Evolutionary conservation across 37 sponge, comb jelly and placozoan genomes (phyloP).

Genomic region (Bolinopsis microptera): DNA sequence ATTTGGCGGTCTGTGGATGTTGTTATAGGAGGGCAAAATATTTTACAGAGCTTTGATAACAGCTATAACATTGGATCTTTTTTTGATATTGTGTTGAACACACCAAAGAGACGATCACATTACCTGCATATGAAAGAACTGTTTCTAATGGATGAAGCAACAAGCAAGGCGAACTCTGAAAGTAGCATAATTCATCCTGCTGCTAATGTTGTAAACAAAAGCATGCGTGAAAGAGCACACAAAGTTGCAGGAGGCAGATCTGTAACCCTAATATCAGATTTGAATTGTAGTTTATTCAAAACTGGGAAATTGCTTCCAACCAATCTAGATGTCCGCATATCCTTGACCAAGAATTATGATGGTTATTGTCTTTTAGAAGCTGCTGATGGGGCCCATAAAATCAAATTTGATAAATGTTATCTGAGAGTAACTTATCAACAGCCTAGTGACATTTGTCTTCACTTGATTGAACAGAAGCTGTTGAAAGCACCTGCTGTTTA

Average conservation of each 20-base stretch:
- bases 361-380: neutral
- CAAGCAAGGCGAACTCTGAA: neutral
- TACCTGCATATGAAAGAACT: neutral
- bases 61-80: neutral
- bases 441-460: neutral
- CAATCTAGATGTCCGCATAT: neutral
- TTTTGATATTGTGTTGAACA: neutral
- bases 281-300: neutral
- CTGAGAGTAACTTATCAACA: neutral
- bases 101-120: neutral
- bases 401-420: slow-evolving; percentile 4
- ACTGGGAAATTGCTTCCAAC: neutral
- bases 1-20: slow-evolving; percentile 15
- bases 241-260: neutral
- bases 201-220: neutral
- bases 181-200: neutral
- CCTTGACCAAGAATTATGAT: neutral
- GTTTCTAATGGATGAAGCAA: neutral
- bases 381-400: neutral
- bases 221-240: neutral
- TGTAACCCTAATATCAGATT: neutral
- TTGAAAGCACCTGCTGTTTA: too few relatives aligned
- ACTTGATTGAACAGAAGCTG: too few relatives aligned
- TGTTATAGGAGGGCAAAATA: too few relatives aligned
- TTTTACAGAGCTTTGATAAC: too few relatives aligned